phyloP scores from a whole-genome alignment of 2,888 invertebrate species.

The Eilema sororculum region DNA sequence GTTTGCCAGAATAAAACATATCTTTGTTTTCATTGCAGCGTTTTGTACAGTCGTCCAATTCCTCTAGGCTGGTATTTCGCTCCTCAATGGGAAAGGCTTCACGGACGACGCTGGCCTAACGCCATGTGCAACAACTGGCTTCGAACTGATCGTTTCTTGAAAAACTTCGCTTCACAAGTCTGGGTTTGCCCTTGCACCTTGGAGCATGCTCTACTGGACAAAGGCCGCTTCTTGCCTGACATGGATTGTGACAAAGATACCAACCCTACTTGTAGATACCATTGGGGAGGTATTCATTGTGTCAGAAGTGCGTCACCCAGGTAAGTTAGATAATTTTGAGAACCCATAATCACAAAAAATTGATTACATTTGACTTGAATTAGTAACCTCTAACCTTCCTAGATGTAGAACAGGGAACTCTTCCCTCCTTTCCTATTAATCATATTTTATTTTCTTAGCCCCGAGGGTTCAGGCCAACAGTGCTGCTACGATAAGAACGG shows the following conservation, averaged over 20 bases:
- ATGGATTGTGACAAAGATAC: slow-evolving; percentile 96
- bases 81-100: slow-evolving; percentile 94
- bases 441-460: slow-evolving; percentile 77
- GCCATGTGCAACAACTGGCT: slow-evolving; percentile 96
- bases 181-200: slow-evolving; percentile 96
- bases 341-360: no score
- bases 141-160: slow-evolving; percentile 92
- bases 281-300: slow-evolving; percentile 96
- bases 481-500: slow-evolving; percentile 98
- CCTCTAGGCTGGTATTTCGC: slow-evolving; percentile 97
- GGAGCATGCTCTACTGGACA: slow-evolving; percentile 96
- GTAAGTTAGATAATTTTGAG: slow-evolving; percentile 79
- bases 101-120: slow-evolving; percentile 94
- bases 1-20: background rate
- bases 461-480: slow-evolving; percentile 97
- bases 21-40: slow-evolving; percentile 65
- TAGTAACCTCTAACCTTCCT: background rate
- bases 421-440: background rate
- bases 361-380: background rate
- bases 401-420: no score
- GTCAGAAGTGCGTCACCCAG: slow-evolving; percentile 96
- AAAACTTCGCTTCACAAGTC: slow-evolving; percentile 94
- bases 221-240: slow-evolving; percentile 97
- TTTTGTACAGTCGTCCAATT: slow-evolving; percentile 96
- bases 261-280: slow-evolving; percentile 95